Percentiles rank a stretch among this genome's conserved stretches.
Conservation (phyloP, 2,113 vertebrate genomes). For the Gasterosteus nipponicus region DNA sequence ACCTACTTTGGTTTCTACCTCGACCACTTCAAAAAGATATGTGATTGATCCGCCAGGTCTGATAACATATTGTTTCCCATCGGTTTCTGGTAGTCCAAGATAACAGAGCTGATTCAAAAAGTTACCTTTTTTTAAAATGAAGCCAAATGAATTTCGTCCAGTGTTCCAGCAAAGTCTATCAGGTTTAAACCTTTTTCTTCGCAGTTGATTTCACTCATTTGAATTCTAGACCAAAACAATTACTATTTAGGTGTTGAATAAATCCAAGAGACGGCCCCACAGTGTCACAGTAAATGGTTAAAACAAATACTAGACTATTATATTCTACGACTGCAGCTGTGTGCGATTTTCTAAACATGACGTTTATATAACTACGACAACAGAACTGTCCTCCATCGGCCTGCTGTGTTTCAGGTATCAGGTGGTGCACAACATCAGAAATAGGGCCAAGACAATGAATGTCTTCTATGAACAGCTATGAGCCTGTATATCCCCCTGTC, state of each 20-base stretch:
- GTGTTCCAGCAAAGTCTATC: background rate
- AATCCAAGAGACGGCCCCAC: conserved; percentile 14
- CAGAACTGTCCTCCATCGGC: background rate
- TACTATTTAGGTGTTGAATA: background rate
- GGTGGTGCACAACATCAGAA: background rate
- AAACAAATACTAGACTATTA: conserved; percentile 5
- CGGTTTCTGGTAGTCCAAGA: background rate
- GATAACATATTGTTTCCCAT: background rate
- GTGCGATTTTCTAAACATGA: conserved; percentile 13
- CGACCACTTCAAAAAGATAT: background rate
- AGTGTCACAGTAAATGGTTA: background rate
- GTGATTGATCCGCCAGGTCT: background rate
- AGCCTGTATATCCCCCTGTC: background rate
- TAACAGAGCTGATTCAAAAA: background rate
- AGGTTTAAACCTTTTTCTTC: background rate
- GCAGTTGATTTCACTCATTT: conserved; percentile 2
- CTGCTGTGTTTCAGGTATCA: background rate
- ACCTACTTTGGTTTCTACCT: background rate
- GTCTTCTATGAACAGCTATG: conserved; percentile 6
- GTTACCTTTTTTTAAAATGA: background rate
- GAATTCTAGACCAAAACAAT: background rate
- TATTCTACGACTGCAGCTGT: background rate
- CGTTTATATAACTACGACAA: background rate
- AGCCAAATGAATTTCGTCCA: background rate
- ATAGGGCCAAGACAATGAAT: background rate